Evolutionary conservation across 2,888 invertebrate species (phyloP), one percentile per base, ranked within the genome.

Genomic region (Ethmia dodecea): DNA sequence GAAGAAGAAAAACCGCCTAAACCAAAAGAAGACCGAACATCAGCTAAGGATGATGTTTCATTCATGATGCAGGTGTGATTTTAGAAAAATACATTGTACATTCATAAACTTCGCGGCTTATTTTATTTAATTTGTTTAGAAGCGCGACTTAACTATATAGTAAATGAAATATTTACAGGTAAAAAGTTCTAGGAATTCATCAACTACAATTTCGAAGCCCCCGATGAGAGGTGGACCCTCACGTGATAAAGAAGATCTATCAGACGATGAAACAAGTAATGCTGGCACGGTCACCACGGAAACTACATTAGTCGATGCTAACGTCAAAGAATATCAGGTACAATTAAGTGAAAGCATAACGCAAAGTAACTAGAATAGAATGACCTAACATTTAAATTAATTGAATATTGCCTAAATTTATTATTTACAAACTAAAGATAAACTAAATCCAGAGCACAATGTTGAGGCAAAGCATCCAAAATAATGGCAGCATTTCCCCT

Each of bases 281-380:
- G 68, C 86, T 1, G 81, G 84, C 3, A 91, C 92, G 1, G 89
- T 89, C 46, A 92, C 92, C 28, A 93, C 93, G 0, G 93, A 93
- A 29, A 88, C 89, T 1, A 93, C 93, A 12, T 75, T 92, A 3
- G 86, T 90, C 1, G 89, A 89, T 39, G 70, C 78, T 12, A 88
- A 88, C 47, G 88, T 88, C 52, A 89, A 78, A 40, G 90, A 90
- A 35, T 83, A 88, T 45, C 87, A 90, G 86, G 87, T 84, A 62
- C 40, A n/a, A n/a, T n/a, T n/a, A n/a, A 10, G n/a, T n/a, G n/a
- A n/a, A n/a, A n/a, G n/a, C n/a, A n/a, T n/a, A n/a, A n/a, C n/a
- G n/a, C n/a, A n/a, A n/a, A n/a, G n/a, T n/a, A n/a, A n/a, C n/a
- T n/a, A n/a, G n/a, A n/a, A n/a, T n/a, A n/a, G n/a, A n/a, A n/a